A percentile compares a stretch with the other conserved stretches of the same genome.
phyloP scores from a whole-genome alignment of 2,888 invertebrate species.

The Polydrusus tereticollis region DNA sequence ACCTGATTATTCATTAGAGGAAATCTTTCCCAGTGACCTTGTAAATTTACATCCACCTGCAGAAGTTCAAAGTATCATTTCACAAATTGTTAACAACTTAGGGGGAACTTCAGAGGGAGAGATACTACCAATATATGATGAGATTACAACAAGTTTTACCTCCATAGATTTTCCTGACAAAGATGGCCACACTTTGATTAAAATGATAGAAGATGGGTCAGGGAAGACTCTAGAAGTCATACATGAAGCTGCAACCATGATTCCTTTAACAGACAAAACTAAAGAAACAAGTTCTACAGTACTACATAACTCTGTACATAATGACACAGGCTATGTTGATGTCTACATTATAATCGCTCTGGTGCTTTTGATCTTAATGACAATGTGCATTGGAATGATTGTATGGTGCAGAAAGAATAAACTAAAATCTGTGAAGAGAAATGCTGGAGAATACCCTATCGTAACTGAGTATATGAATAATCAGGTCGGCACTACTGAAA shows the following conservation, averaged over 20 bases:
- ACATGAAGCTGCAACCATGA: slow-evolving; percentile 14
- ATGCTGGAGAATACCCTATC: slow-evolving; percentile 32
- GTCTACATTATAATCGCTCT: slow-evolving; percentile 29
- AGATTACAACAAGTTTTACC: background rate
- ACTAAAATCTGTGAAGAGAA: slow-evolving; percentile 22
- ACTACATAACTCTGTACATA: background rate
- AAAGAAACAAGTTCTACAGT: background rate
- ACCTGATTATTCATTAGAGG: background rate
- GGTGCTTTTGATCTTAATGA: slow-evolving; percentile 14
- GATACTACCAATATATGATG: background rate
- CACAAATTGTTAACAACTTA: background rate
- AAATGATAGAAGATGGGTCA: slow-evolving; percentile 14
- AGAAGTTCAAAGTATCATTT: slow-evolving; percentile 6
- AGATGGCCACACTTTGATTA: slow-evolving; percentile 6
- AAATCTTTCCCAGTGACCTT: background rate
- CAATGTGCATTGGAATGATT: background rate
- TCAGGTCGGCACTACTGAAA: slow-evolving; percentile 22
- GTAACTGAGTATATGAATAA: slow-evolving; percentile 27
- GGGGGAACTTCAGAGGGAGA: background rate
- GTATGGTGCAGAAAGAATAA: slow-evolving; percentile 32
- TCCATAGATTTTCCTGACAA: background rate
- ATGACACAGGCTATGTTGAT: slow-evolving; percentile 5
- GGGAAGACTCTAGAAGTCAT: slow-evolving; percentile 26
- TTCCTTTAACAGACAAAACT: background rate
- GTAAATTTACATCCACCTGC: background rate